Percentiles rank a stretch among this genome's conserved stretches.
Evolutionary conservation across 2,113 vertebrate species (phyloP).

Genomic region (Cochlearius cochlearius): DNA sequence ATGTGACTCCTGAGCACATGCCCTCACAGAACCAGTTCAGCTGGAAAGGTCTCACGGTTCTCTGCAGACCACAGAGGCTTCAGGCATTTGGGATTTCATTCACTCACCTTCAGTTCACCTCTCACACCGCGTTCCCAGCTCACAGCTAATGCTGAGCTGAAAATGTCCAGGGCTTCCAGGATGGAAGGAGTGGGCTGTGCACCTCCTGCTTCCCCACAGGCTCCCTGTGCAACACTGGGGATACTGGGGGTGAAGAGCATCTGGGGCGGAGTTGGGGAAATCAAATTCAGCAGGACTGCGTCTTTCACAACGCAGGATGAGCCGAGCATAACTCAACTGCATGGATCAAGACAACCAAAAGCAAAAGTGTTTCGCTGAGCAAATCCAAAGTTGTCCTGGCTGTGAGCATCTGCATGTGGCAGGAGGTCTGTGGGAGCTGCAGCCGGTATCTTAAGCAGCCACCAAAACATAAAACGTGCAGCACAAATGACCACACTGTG

Average conservation of each 20-base stretch:
- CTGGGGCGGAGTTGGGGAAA: not conserved
- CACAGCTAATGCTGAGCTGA: not conserved
- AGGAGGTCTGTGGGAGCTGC: not conserved
- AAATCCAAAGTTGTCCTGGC: not conserved
- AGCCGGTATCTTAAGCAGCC: not conserved
- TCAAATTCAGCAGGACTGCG: not conserved
- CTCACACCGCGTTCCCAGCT: accelerated
- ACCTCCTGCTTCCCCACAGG: not conserved
- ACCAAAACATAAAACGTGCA: not conserved
- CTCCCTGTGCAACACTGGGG: accelerated
- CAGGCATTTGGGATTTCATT: not conserved
- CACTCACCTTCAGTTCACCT: not conserved
- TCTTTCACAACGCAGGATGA: not conserved
- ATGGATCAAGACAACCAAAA: not conserved
- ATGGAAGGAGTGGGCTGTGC: not conserved
- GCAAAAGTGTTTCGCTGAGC: not conserved
- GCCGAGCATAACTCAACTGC: accelerated
- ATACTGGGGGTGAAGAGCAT: not conserved
- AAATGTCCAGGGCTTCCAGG: not conserved
- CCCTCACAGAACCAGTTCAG: not conserved
- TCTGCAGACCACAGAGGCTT: not conserved
- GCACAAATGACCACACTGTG: not conserved
- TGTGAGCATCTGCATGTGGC: not conserved
- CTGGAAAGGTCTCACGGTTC: not conserved
- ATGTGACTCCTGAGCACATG: not conserved